Base-by-base conservation (phyloP, 2,113 vertebrate genomes). In the Thymallus thymallus region DNA sequence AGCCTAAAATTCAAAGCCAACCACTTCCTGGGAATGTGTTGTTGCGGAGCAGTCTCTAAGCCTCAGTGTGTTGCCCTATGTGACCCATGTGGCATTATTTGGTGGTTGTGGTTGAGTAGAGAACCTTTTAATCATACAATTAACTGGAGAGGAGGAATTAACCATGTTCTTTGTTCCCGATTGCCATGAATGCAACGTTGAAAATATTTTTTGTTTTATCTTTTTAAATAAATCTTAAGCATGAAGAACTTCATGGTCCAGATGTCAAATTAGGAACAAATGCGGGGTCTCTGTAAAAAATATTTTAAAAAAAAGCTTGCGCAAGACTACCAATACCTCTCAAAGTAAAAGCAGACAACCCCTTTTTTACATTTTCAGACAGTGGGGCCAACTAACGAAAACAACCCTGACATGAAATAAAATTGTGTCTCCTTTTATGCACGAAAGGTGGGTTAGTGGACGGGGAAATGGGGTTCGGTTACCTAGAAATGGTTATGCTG, bases 101-200 rank as follows among this genome's bases (percentile, higher is more conserved):
- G 69, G 61, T 78, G 66, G 48, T 68, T 75, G 56, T 73, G 14
- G 48, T 3, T 18, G n/a, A 60, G 55, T 66, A 80, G 55, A 65
- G 67, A 74, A 56, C 14, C 29, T 41, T 82, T 80, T 74, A 84
- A 86, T 85, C 41, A 76, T 56, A 41, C 76, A 77, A 68, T 88
- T 81, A 81, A 78, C 55, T 75, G 0, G 51, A 30, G 16, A 61
- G 24, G 24, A 60, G n/a, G 2, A 76, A 84, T 82, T 22, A 66
- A 71, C 76, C 69, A 26, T 69, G 68, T 82, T 81, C 6, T 23
- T 60, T 60, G 51, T 55, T 6, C 51, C 51, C 13, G 51, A 55
- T 16, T 83, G 72, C 60, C 46, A 76, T 65, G 64, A 74, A 71
- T 78, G 63, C 14, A 32, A 14, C 76, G 73, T 79, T 69, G n/a